A percentile compares a stretch with the other conserved stretches of the same genome.
Conservation (phyloP, 1,140 invertebrate genomes). For the Sminthurinus signatus region DNA sequence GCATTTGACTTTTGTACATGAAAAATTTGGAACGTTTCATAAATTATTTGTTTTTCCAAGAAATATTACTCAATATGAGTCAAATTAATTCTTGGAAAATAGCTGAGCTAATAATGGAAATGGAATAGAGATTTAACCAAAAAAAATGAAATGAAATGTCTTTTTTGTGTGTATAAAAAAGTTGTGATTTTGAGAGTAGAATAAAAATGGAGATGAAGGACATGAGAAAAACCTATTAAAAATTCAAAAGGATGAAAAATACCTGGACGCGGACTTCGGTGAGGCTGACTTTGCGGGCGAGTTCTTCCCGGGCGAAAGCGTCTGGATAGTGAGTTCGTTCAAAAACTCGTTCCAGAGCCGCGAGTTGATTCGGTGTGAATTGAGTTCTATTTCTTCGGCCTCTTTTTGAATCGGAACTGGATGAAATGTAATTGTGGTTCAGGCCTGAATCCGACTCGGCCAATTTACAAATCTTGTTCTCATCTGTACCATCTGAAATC, state of each 20-base stretch:
- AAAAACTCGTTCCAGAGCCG: constrained; percentile 84
- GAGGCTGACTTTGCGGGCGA: constrained; percentile 49
- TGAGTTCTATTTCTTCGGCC: constrained; percentile 79
- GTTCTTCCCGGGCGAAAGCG: constrained; percentile 51
- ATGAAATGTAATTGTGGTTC: constrained; percentile 12
- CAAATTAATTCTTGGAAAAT: too few relatives aligned
- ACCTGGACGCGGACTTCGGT: constrained; percentile 52
- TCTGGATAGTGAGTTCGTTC: constrained; percentile 66
- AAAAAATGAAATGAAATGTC: too few relatives aligned
- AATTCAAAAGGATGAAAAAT: constrained; percentile 2
- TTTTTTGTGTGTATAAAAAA: too few relatives aligned
- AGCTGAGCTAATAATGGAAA: too few relatives aligned
- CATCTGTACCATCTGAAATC: not conserved
- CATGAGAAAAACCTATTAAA: too few relatives aligned
- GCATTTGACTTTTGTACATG: too few relatives aligned
- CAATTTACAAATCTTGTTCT: not conserved
- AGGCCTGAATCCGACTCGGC: not conserved
- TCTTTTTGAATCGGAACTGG: constrained; percentile 30
- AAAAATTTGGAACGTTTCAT: too few relatives aligned
- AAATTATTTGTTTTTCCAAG: too few relatives aligned
- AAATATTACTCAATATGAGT: too few relatives aligned
- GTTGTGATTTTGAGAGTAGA: too few relatives aligned
- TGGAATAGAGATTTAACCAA: too few relatives aligned
- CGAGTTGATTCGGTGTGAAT: constrained; percentile 82
- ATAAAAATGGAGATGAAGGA: too few relatives aligned